Base-by-base conservation (phyloP, 30 jellyfish, hydroid and myxozoan genomes). In the Cassiopea xamachana region DNA sequence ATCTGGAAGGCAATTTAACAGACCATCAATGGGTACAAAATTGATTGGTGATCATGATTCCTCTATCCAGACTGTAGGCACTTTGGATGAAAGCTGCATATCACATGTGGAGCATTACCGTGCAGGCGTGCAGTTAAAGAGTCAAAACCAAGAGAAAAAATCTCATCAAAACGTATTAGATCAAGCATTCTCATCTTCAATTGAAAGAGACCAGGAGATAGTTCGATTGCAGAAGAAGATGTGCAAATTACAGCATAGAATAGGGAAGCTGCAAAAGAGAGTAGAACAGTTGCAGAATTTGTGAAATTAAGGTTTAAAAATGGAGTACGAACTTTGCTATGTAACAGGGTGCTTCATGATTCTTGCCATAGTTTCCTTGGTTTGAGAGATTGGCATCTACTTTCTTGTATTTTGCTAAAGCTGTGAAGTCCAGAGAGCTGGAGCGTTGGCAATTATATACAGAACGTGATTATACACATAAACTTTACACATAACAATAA, bases 191-290 rank as follows among this genome's bases (percentile, higher is more conserved):
- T 71, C 89, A 13, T 73, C 94, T 55, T 69, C 87, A 5, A 0
- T 76, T 6, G 94, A 87, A 43, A 73, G 94, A 19, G 95, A 88
- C 43, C 89, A 79, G 27, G 90, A 88, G 61, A 88, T 88, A 1
- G 45, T 88, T 79, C 82, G 95, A 39, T 59, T 88, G 82, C 95
- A 88, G 71, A 79, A 82, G 58, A 88, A 88, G 48, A 82, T 79
- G 85, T 88, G 86, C 46, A 88, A 88, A 58, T 39, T 88, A 81
- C 95, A 88, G 69, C 74, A 72, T 48, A 79, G 82, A 39, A 88
- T 89, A 49, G 89, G 92, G 19, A 82, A 80, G 69, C 74, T 89
- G 46, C 92, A 81, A 70, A 81, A 79, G 48, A 60, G 89, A 43
- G 92, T 81, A 19, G 71, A 61, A 71, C 89, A 89, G 46, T 60